Evolutionary conservation across 1,140 invertebrate species (phyloP).

Genomic region (Euura lappo): DNA sequence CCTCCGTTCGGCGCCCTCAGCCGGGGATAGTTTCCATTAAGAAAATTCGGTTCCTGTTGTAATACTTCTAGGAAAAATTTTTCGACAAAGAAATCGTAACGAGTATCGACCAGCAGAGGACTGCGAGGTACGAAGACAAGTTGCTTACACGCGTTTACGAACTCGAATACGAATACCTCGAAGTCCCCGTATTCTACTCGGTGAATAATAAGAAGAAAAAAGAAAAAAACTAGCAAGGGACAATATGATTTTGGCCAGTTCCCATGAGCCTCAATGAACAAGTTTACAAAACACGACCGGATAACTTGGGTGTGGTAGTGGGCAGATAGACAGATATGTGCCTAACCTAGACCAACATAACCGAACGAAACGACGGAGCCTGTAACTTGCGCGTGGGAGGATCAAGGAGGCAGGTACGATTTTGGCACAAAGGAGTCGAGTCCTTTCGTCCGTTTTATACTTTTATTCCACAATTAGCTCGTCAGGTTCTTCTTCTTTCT

Average conservation of each 20-base stretch:
- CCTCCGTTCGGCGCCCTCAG: background rate
- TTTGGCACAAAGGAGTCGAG: too few relatives aligned
- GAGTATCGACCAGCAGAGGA: background rate
- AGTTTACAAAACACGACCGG: constrained; percentile 4
- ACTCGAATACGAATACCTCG: background rate
- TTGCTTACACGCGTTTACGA: background rate
- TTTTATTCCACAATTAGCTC: constrained; percentile 1
- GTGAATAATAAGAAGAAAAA: background rate
- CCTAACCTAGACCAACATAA: background rate
- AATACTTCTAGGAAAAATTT: background rate
- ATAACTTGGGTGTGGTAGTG: background rate
- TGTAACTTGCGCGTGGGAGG: too few relatives aligned
- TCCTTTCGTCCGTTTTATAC: background rate
- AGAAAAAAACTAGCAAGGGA: background rate
- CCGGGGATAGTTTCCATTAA: background rate
- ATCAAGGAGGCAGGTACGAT: too few relatives aligned
- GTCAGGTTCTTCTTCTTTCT: background rate
- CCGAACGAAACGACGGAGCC: too few relatives aligned
- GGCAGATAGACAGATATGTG: background rate
- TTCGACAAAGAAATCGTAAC: background rate
- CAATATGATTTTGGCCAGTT: constrained; percentile 1
- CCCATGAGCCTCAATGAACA: background rate
- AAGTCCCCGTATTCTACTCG: background rate
- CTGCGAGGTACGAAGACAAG: background rate
- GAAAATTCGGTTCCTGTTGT: background rate